phyloP scores from a whole-genome alignment of 2,797 vertebrate genomes.

The Sarcoramphus papa region DNA sequence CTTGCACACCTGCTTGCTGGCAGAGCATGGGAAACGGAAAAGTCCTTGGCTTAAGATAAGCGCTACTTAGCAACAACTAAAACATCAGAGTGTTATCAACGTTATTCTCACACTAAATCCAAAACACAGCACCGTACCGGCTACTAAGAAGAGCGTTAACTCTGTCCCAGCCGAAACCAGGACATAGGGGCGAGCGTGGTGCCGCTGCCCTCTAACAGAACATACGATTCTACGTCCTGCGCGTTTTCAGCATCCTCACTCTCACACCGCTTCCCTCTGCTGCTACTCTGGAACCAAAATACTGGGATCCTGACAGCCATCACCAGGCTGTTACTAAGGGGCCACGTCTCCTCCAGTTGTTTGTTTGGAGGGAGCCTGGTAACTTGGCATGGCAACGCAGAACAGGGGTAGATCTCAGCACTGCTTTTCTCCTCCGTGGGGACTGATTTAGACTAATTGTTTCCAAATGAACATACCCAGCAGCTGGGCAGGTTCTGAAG shows the following conservation, averaged over 20 bases:
- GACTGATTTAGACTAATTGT: background rate
- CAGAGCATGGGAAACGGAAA: too few species aligned
- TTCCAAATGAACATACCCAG: background rate
- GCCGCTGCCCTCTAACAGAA: background rate
- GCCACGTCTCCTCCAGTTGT: background rate
- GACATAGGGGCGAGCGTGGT: background rate
- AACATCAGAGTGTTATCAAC: too few species aligned
- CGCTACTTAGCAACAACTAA: too few species aligned
- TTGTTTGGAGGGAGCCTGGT: background rate
- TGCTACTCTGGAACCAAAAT: background rate
- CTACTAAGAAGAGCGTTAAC: too few species aligned
- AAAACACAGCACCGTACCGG: too few species aligned
- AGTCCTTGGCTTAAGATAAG: too few species aligned
- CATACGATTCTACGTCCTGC: accelerated
- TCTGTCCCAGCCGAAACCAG: too few species aligned
- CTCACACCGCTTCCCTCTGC: background rate
- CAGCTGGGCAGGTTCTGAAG: background rate
- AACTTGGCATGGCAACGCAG: background rate
- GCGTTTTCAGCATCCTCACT: background rate
- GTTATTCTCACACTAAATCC: too few species aligned
- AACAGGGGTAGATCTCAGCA: background rate
- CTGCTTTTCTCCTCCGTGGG: background rate
- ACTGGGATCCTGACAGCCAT: background rate
- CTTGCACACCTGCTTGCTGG: too few species aligned
- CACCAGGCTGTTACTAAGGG: background rate